These are phyloP conservation scores for Myiopsitta monachus DNA, from an alignment of 2,113 vertebrate species.

Conservation along the genomic window DNA sequence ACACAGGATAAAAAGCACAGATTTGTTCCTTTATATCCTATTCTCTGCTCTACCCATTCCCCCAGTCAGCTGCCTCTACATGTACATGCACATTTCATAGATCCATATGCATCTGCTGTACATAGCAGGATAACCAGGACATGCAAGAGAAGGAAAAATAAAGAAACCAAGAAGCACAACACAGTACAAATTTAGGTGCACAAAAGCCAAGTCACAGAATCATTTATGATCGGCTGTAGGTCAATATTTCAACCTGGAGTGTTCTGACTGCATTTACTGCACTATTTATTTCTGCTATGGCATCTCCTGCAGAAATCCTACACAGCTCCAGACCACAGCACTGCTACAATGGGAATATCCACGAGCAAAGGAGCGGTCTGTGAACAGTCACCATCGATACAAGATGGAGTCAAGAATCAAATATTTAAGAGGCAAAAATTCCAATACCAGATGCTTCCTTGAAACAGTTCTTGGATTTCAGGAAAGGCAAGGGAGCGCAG, in stretches of 20 bases:
- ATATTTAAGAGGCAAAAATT: slow-evolving; percentile 19
- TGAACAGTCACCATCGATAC: neutral
- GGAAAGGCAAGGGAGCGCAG: neutral
- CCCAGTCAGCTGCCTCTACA: neutral
- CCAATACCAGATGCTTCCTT: neutral
- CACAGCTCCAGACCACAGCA: neutral
- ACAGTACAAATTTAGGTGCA: neutral
- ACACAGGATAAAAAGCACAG: neutral
- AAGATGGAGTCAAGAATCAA: slow-evolving; percentile 67
- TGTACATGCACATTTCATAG: neutral
- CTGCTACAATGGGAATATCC: neutral
- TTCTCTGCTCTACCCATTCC: neutral
- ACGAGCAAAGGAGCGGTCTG: neutral
- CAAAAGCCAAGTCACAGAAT: neutral
- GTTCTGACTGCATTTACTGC: neutral
- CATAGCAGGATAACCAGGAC: neutral
- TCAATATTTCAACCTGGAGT: neutral
- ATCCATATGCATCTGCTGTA: neutral
- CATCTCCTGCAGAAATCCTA: neutral
- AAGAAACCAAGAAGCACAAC: neutral
- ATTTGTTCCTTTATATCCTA: neutral
- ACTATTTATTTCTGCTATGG: neutral
- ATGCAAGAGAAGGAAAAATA: neutral
- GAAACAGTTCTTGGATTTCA: neutral
- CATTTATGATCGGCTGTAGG: neutral